Evolutionary conservation across 2,888 invertebrate genomes (phyloP), one percentile per base, ranked within the genome.

Genomic region (Cylloceria caligata): DNA sequence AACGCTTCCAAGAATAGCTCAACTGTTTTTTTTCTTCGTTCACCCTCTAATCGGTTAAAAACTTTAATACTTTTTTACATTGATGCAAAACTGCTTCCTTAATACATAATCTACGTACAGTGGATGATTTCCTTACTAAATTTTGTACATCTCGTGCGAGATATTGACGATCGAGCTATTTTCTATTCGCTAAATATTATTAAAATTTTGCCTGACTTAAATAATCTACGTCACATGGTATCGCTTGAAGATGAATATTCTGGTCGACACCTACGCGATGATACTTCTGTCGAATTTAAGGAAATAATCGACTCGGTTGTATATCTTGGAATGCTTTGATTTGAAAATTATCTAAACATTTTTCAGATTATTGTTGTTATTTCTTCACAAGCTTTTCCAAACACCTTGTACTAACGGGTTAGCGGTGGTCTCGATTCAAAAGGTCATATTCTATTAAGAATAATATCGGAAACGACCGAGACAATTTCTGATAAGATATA

Each of bases 1-100:
- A 27, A 49, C 6, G 49, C 62, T 73, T 68, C 55, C 55, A 45
- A 6, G 45, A 81, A 68, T 64, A 68, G 45, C 67, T 39, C 9
- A 45, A 30, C 24, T 34, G 42, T 79, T 67, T 13, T 55, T 52
- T 16, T 47, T 11, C 76, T 72, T 68, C 49, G 21, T 39, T 45
- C 42, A 21, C 0, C n/a, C 52, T 45, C 47, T 47, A n/a, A 77
- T 73, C 76, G 62, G 27, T 13, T 60, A 47, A 30, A 52, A 49
- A 52, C 68, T 81, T 13, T 47, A 27, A 19, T 11, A 27, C 21
- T 19, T 49, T 68, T 21, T 52, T 11, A 52, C 16, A 16, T 65
- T 16, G 9, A 5, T 30, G 19, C 30, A 45, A 1, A n/a, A 27
- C 30, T 19, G 2, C 24, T 45, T 13, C 42, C 27, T 11, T 39